phyloP scores from a whole-genome alignment of 1,140 invertebrate genomes.

The Listronotus oregonensis region DNA sequence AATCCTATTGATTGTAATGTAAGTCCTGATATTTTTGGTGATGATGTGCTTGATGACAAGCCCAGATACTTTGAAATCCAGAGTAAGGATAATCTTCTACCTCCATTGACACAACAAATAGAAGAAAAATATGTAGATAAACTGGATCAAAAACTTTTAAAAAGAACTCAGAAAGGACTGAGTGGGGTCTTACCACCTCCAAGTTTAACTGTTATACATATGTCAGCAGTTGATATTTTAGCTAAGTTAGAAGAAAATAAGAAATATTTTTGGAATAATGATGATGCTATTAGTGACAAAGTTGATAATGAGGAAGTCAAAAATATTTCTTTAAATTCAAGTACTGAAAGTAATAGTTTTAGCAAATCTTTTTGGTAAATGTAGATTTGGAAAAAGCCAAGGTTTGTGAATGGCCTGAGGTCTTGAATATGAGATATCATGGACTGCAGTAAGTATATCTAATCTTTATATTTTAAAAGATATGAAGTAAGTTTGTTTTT shows the following conservation, averaged over 20 bases:
- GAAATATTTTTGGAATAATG: conserved; percentile 44
- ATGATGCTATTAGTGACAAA: neutral
- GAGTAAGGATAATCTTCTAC: neutral
- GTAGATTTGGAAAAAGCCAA: conserved; percentile 47
- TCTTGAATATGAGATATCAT: conserved; percentile 63
- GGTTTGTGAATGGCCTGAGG: conserved; percentile 60
- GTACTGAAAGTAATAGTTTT: conserved; percentile 14
- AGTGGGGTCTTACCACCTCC: conserved; percentile 69
- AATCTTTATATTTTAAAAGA: neutral
- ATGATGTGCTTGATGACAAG: conserved; percentile 44
- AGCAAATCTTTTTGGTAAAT: conserved; percentile 42
- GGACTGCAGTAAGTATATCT: conserved; percentile 67
- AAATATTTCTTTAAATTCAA: conserved; percentile 22
- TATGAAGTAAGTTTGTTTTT: too few relatives aligned
- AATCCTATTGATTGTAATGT: conserved; percentile 38
- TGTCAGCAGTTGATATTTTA: conserved; percentile 67
- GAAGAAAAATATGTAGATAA: conserved; percentile 45
- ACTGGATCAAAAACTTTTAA: conserved; percentile 48
- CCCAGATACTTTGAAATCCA: conserved; percentile 13
- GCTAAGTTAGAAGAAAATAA: conserved; percentile 44
- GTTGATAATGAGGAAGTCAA: conserved; percentile 41
- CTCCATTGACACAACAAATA: conserved; percentile 7
- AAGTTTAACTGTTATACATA: conserved; percentile 65
- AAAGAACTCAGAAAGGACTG: conserved; percentile 57
- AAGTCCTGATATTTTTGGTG: conserved; percentile 64